Base-by-base conservation (phyloP, 2,113 vertebrate genomes). In the Otolemur garnettii region DNA sequence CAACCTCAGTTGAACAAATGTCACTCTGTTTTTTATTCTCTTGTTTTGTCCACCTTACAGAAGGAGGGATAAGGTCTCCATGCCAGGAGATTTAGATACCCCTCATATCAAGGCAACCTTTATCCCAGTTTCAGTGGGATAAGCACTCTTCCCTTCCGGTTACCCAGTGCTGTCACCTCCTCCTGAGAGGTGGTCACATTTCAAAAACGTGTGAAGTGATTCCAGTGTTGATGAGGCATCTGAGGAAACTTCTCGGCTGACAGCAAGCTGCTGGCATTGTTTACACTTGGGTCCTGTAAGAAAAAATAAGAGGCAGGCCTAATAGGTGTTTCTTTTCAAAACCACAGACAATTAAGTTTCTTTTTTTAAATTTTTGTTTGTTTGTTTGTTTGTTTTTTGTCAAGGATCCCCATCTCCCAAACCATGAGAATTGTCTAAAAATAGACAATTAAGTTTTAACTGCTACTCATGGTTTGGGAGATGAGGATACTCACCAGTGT, bases 131-230 rank as follows among this genome's bases (percentile, higher is more conserved):
- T 53, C 85, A 86, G 86, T n/a, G 77, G 87, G 78, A 17, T 33
- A n/a, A 82, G 77, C 80, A 87, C 26, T 79, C 87, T 78, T 93
- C 95, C 72, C 81, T 97, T 97, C 95, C 59, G 80, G 87, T 81
- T 87, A 66, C 74, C 95, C 96, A 87, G 94, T 72, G 89, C 60
- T 90, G 87, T 90, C 89, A 86, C 42, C 94, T 94, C 69, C 92
- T 96, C 66, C 78, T 94, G 94, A 94, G 91, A 96, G 80, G 81
- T 93, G 93, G 97, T 94, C 95, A 97, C 95, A 95, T 96, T 97
- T 97, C 96, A 93, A 90, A 94, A 96, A 91, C 0, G 69, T 96
- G 96, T 97, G 95, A 97, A 97, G 95, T 96, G 96, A 95, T 66
- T 96, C 90, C 90, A 92, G 94, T 85, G 81, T 71, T 90, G 86